These are phyloP conservation scores for Elephantulus edwardii DNA, from an alignment of 2,113 vertebrate species.

Conservation along the genomic window DNA sequence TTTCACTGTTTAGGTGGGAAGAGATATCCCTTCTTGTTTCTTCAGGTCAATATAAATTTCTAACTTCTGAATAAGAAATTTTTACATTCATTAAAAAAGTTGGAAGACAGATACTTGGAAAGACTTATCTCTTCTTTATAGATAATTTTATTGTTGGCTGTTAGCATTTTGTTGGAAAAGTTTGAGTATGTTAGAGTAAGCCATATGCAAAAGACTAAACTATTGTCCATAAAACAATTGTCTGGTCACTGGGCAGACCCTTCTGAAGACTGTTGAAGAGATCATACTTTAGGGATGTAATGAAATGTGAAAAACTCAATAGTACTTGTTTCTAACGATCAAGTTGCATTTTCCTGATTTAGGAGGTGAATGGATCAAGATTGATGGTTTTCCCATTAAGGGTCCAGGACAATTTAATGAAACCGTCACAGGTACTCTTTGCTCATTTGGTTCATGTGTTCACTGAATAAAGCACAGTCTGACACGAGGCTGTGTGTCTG, in stretches of 20 bases:
- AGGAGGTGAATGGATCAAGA: constrained; percentile 86
- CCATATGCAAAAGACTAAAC: background rate
- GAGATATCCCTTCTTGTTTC: background rate
- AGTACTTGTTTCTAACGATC: constrained; percentile 48
- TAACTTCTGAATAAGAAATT: background rate
- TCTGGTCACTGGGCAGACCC: background rate
- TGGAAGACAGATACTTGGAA: background rate
- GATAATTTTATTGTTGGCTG: background rate
- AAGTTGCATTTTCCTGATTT: constrained; percentile 72
- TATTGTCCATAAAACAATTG: background rate
- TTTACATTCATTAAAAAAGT: background rate
- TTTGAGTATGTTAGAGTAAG: background rate
- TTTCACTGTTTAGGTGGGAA: constrained; percentile 32
- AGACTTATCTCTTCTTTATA: background rate
- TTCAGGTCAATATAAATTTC: background rate
- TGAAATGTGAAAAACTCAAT: background rate
- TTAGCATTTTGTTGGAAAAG: background rate
- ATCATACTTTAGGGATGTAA: background rate
- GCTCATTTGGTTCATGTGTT: constrained; percentile 49
- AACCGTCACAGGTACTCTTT: constrained; percentile 81
- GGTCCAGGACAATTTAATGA: constrained; percentile 81
- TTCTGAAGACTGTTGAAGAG: background rate
- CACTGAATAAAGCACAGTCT: constrained; percentile 56
- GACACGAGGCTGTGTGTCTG: constrained; percentile 42
- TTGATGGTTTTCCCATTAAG: constrained; percentile 86